Percentiles rank a stretch among this genome's conserved stretches.
These are phyloP conservation scores for Leptodactylus fuscus DNA, from an alignment of 2,113 vertebrate genomes.

Conservation along the genomic window DNA sequence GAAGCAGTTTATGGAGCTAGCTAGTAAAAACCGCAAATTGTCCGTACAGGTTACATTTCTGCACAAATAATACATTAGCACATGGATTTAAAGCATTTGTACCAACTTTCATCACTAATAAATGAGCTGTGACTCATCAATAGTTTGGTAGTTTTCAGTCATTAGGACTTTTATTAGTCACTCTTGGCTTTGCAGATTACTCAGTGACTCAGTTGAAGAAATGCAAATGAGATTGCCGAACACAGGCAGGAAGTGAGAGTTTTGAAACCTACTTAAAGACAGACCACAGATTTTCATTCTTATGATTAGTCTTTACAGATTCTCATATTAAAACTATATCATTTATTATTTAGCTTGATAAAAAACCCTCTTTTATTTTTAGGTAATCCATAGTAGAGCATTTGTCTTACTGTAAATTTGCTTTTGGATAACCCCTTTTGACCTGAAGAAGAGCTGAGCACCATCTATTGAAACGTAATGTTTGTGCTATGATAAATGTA, in stretches of 20 bases:
- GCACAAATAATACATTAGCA: neutral
- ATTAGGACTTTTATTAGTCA: conserved; percentile 81
- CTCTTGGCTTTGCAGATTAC: conserved; percentile 76
- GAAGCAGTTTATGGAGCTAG: conserved; percentile 33
- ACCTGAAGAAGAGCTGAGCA: too few species aligned
- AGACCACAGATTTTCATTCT: conserved; percentile 66
- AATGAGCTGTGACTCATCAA: conserved; percentile 71
- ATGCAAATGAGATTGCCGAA: conserved; percentile 77
- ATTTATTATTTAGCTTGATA: neutral
- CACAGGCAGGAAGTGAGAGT: conserved; percentile 71
- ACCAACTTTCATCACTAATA: conserved; percentile 45
- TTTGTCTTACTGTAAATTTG: neutral
- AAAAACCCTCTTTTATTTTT: too few species aligned
- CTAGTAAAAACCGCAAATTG: conserved; percentile 50
- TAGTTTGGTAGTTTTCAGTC: conserved; percentile 76
- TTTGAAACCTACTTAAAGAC: conserved; percentile 68
- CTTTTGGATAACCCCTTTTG: too few species aligned
- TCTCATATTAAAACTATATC: conserved; percentile 31
- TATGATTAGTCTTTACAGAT: conserved; percentile 56
- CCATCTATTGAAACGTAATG: too few species aligned
- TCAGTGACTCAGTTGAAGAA: conserved; percentile 85
- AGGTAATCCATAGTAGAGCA: neutral
- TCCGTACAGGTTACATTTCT: conserved; percentile 19
- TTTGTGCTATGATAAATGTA: too few species aligned
- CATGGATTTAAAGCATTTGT: neutral